These are phyloP conservation scores for Sporophila hypoxantha DNA, from an alignment of 2,113 vertebrate species.

Conservation along the genomic window DNA sequence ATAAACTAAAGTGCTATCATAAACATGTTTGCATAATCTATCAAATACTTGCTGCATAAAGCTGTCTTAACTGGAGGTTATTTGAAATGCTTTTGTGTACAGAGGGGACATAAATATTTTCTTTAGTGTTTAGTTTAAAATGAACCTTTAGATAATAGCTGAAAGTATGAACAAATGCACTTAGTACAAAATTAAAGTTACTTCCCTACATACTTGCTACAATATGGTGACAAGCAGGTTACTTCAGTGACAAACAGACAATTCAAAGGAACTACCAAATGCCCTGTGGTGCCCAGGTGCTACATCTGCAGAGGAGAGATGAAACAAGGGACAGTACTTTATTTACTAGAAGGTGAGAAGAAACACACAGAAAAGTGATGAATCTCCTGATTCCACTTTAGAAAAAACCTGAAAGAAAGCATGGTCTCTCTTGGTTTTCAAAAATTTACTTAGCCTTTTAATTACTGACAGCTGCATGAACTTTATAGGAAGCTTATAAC, in stretches of 20 bases:
- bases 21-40: background rate
- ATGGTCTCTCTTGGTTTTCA: background rate
- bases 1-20: background rate
- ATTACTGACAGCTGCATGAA: background rate
- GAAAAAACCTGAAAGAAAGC: background rate
- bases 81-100: background rate
- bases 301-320: background rate
- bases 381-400: background rate
- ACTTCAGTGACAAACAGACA: background rate
- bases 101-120: background rate
- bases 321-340: background rate
- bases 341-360: background rate
- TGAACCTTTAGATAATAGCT: background rate
- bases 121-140: background rate
- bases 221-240: background rate
- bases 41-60: background rate
- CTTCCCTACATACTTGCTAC: background rate
- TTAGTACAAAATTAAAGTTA: background rate
- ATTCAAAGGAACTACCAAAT: background rate
- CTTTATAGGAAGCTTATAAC: background rate
- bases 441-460: background rate
- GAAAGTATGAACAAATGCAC: background rate
- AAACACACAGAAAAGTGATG: background rate
- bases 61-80: background rate
- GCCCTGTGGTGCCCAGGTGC: background rate